Base-by-base conservation (phyloP, 2,888 invertebrate genomes). In the Aquatica leii region DNA sequence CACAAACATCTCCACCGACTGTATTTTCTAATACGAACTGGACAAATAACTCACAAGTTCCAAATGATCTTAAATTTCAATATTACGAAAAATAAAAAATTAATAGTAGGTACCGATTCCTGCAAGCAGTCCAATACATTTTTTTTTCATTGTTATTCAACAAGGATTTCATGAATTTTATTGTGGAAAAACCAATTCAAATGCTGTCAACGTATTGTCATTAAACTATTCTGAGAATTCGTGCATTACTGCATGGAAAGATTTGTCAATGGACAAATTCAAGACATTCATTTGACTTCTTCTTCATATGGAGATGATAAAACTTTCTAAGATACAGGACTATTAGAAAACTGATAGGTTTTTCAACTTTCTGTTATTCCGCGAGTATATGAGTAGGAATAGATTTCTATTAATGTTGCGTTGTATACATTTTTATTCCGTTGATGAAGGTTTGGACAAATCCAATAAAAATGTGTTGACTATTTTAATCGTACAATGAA, bases 271-370 rank as follows among this genome's bases (percentile, higher is more conserved):
- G 5, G 57, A 53, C 5, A 62, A 68, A 66, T 48, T 63, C 24
- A 49, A 59, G 50, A 54, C 63, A 50, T 67, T 69, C 53, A 12
- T 70, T 14, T 68, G 67, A 11, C 35, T 69, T 24, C 34, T 69
- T 15, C 54, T 65, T 46, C 63, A 69, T 52, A 70, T 67, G 66
- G 68, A 65, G 9, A 63, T 48, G 15, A 67, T 70, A 34, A 21
- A 50, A 51, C 5, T 68, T 15, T 24, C 40, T 15, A 57, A 59
- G 35, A 41, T 69, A 8, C 55, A 64, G 21, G 69, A 69, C 49
- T 67, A 69, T 48, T 71, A n/a, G 63, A 67, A 67, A 66, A 66
- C 53, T 12, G 21, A 66, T 51, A 18, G 58, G 51, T 59, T 69
- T 37, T 50, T 66, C 51, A 37, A 53, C 54, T 37, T 62, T 31